Conservation (phyloP, 2,888 invertebrate species). For the Noctua pronuba region DNA sequence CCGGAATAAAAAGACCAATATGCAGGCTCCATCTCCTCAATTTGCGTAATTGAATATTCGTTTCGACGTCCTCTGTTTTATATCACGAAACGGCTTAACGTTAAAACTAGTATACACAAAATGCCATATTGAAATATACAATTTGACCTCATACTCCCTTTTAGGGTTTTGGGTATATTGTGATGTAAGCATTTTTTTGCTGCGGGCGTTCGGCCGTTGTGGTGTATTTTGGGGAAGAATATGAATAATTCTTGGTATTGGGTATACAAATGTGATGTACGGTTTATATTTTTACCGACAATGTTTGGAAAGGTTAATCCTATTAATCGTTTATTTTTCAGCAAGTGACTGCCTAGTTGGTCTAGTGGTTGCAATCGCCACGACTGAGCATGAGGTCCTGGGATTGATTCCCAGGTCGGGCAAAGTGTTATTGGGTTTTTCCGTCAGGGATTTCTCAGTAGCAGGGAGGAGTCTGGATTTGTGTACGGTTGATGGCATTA, state of each 20-base stretch:
- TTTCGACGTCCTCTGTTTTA: slow-evolving; percentile 51
- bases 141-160: slow-evolving; percentile 56
- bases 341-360: not conserved
- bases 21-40: slow-evolving; percentile 52
- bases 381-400: too few relatives aligned
- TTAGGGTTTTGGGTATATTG: slow-evolving; percentile 42
- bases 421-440: too few relatives aligned
- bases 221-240: slow-evolving; percentile 41
- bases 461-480: too few relatives aligned
- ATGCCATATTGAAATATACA: slow-evolving; percentile 52
- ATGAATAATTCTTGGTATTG: slow-evolving; percentile 45
- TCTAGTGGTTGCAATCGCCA: too few relatives aligned
- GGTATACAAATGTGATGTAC: slow-evolving; percentile 8
- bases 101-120: slow-evolving; percentile 56
- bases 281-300: not conserved
- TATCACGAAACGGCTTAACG: slow-evolving; percentile 45
- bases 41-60: slow-evolving; percentile 62
- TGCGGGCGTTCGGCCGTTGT: slow-evolving; percentile 39
- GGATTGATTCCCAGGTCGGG: too few relatives aligned
- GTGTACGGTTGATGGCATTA: too few relatives aligned
- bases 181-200: slow-evolving; percentile 55
- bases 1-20: slow-evolving; percentile 40
- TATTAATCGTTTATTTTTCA: not conserved
- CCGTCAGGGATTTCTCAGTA: too few relatives aligned
- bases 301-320: slow-evolving; percentile 34